Conservation (phyloP, 2,797 vertebrate species). For the Myioborus miniatus region DNA sequence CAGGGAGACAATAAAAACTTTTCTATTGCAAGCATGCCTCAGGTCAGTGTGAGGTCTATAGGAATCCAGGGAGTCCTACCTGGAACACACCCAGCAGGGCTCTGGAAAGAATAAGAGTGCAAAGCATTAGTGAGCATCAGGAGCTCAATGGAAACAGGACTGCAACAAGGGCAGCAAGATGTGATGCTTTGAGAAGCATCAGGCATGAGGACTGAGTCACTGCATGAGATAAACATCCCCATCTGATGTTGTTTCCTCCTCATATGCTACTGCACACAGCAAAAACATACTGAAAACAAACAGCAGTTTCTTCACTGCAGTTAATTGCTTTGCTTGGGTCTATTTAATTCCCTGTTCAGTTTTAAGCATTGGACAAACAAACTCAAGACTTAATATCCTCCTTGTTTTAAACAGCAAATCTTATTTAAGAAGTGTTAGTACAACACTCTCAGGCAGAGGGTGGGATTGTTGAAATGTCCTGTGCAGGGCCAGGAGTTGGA, state of each 20-base stretch:
- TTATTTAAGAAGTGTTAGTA: background rate
- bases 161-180: background rate
- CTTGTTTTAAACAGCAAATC: background rate
- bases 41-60: background rate
- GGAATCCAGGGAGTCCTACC: background rate
- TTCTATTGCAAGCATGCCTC: background rate
- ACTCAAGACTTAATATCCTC: background rate
- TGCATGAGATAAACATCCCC: background rate
- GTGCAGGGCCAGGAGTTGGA: background rate
- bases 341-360: background rate
- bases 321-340: background rate
- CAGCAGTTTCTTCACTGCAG: background rate
- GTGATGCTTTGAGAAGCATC: background rate
- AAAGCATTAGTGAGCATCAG: background rate
- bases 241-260: background rate
- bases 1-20: background rate
- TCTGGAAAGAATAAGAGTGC: background rate
- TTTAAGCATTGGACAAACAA: background rate
- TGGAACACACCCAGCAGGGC: background rate
- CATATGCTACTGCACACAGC: background rate
- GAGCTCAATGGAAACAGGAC: background rate
- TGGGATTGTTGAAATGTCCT: background rate
- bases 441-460: too few species aligned
- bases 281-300: background rate
- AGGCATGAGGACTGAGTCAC: background rate